Evolutionary conservation across 2,888 invertebrate genomes (phyloP), one percentile per base, ranked within the genome.

Genomic region (Molanna angustata): DNA sequence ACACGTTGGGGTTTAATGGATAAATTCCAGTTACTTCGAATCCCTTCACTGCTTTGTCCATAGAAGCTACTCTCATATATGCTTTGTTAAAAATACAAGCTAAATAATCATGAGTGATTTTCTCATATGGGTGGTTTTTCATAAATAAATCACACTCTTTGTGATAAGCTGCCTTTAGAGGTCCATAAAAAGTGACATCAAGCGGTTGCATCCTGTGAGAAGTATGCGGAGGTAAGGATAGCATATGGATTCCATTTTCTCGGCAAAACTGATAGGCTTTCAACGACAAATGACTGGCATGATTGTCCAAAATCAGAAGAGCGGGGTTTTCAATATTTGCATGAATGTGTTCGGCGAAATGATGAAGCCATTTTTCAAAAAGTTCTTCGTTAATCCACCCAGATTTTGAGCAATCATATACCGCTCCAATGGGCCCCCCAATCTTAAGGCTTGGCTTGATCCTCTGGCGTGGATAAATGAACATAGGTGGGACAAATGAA

Each of bases 401-500:
- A 17, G 13, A 20, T 16, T 48, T 19, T 4, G 48, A 48, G 40
- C 62, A 63, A 56, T 58, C 62, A 49, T 64, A 64, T 22, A 71
- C 54, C 3, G 69, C 64, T 22, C 66, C 66, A 54, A 63, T 49
- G 56, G 69, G 69, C 13, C 71, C 71, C 64, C 67, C 68, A 46
- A 66, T 66, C 56, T 69, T 65, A 6, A 73, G 62, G 1, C 57
- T 52, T 9, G 67, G 66, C 39, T 65, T 66, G 66, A 70, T 62
- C 51, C 69, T 66, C 56, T 72, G 66, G 18, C 71, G 49, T 11
- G 27, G 70, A 50, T 67, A 74, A 44, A 74, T 72, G 60, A 73
- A 72, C 70, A 74, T 70, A 2, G 72, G 73, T 4, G 72, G 71
- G 20, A 73, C 62, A 58, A 60, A 72, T 11, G 9, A 1, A n/a